A percentile compares a stretch with the other conserved stretches of the same genome.
phyloP scores from a whole-genome alignment of 2,888 invertebrate species.

The Pammene aurita region DNA sequence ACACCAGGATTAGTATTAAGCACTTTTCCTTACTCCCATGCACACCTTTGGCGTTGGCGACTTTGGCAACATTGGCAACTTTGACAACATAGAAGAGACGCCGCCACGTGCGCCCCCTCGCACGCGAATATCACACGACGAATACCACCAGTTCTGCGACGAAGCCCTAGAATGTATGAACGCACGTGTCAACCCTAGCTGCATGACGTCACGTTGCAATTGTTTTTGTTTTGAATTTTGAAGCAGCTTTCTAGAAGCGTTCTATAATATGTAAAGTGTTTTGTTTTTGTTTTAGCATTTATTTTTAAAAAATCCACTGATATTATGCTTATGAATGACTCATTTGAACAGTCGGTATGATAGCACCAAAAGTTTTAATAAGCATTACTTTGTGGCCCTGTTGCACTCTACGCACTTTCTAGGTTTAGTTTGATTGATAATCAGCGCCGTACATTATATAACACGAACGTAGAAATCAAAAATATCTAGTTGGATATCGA shows the following conservation, averaged over 20 bases:
- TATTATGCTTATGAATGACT: too few relatives aligned
- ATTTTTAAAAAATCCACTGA: too few relatives aligned
- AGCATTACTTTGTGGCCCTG: too few relatives aligned
- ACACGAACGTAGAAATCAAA: background rate
- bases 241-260: background rate
- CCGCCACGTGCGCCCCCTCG: conserved; percentile 79
- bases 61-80: conserved; percentile 44
- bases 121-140: conserved; percentile 86
- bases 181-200: conserved; percentile 53
- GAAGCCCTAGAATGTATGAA: conserved; percentile 90
- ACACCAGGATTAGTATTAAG: conserved; percentile 45
- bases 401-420: too few relatives aligned
- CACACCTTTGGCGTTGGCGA: conserved; percentile 48
- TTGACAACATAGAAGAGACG: conserved; percentile 54
- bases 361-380: too few relatives aligned
- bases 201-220: conserved; percentile 68
- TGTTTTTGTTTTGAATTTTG: conserved; percentile 45
- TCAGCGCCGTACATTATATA: background rate
- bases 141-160: conserved; percentile 91
- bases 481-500: background rate
- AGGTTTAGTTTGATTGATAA: background rate
- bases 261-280: conserved; percentile 7
- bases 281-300: conserved; percentile 4
- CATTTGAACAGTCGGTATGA: too few relatives aligned
- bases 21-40: conserved; percentile 58